phyloP scores from a whole-genome alignment of 2,888 invertebrate genomes.

The Candidula unifasciata region DNA sequence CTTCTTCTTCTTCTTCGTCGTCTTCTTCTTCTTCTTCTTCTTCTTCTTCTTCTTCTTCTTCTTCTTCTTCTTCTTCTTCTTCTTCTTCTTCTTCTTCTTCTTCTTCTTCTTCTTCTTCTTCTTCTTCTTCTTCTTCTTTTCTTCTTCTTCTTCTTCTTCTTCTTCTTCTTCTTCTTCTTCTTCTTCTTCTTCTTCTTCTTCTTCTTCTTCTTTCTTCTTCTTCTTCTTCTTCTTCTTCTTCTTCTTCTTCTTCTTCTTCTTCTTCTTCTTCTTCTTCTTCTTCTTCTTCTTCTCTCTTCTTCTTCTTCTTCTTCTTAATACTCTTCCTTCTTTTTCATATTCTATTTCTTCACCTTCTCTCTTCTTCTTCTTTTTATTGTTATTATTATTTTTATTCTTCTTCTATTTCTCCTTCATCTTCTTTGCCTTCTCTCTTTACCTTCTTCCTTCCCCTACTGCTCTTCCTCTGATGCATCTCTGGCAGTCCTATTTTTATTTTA shows the following conservation, averaged over 20 bases:
- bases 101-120: constrained; percentile 22
- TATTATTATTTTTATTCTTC: too few species aligned
- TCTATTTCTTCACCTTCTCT: background rate
- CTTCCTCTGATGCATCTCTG: background rate
- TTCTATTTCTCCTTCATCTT: background rate
- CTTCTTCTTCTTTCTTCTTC: constrained; percentile 5
- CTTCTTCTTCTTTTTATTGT: background rate
- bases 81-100: constrained; percentile 25
- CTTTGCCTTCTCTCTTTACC: background rate
- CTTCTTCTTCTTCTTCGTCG: too few species aligned
- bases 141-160: constrained; percentile 21
- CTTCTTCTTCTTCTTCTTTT: constrained; percentile 1
- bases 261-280: constrained; percentile 10
- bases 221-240: constrained; percentile 18
- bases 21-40: constrained; percentile 5
- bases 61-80: constrained; percentile 25
- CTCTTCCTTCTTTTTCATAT: background rate
- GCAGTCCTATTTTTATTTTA: too few species aligned
- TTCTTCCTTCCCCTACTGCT: background rate
- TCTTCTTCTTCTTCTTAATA: too few species aligned
- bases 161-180: constrained; percentile 6
- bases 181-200: constrained; percentile 5
- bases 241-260: constrained; percentile 11
- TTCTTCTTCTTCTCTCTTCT: background rate
- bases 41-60: constrained; percentile 25